A percentile compares a stretch with the other conserved stretches of the same genome.
Conservation (phyloP, 2,888 invertebrate species). For the Drosophila tanythrix region DNA sequence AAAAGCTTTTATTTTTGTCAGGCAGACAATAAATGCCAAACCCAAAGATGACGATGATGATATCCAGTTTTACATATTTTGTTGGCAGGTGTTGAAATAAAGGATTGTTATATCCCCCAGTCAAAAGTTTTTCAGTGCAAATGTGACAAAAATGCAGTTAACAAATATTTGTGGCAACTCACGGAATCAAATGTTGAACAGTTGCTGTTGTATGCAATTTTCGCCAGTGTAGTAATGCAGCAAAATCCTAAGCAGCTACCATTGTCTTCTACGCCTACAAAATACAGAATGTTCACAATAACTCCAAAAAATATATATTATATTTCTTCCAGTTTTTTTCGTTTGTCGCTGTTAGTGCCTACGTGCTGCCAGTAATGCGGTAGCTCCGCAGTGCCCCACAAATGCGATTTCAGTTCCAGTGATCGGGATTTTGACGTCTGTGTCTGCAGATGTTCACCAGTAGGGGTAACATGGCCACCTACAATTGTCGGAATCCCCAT, state of each 20-base stretch:
- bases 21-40: conserved; percentile 37
- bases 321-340: conserved; percentile 32
- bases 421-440: conserved; percentile 62
- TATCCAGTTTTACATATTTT: conserved; percentile 54
- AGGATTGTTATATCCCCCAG: conserved; percentile 52
- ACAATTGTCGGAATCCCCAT: conserved; percentile 77
- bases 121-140: conserved; percentile 18
- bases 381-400: conserved; percentile 36
- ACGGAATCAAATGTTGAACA: conserved; percentile 57
- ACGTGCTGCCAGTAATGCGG: conserved; percentile 42
- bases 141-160: conserved; percentile 34
- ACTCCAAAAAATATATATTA: background rate
- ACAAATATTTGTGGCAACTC: conserved; percentile 38
- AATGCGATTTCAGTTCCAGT: conserved; percentile 70
- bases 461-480: conserved; percentile 69
- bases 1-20: conserved; percentile 52
- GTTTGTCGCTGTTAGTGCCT: conserved; percentile 33
- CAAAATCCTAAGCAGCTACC: background rate
- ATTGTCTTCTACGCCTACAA: background rate
- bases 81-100: conserved; percentile 70
- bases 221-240: background rate
- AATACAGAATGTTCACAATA: background rate
- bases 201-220: conserved; percentile 36
- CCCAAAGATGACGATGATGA: conserved; percentile 31
- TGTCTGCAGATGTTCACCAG: conserved; percentile 69